phyloP scores from a whole-genome alignment of 2,113 vertebrate species.

The Rhodinocichla rosea region DNA sequence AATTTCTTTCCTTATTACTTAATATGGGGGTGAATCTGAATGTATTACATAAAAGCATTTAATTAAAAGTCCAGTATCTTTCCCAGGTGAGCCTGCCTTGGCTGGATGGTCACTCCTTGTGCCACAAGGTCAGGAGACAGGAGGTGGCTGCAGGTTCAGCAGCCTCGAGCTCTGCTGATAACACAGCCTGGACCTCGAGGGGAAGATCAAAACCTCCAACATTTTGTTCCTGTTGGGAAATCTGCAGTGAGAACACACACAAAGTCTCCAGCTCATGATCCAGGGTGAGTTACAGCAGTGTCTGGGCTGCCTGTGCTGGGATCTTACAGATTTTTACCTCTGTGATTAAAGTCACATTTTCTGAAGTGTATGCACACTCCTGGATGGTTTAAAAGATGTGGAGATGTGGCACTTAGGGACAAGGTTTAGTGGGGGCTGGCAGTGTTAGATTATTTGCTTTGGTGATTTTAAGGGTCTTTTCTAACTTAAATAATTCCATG shows the following conservation, averaged over 20 bases:
- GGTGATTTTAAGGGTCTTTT: not conserved
- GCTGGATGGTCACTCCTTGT: not conserved
- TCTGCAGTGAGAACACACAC: not conserved
- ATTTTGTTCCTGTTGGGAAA: not conserved
- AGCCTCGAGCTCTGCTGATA: not conserved
- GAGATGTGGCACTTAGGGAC: not conserved
- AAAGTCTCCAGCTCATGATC: not conserved
- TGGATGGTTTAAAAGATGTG: not conserved
- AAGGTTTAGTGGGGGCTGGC: not conserved
- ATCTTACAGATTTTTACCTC: not conserved
- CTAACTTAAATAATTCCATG: not conserved
- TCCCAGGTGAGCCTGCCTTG: not conserved
- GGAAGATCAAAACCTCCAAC: not conserved
- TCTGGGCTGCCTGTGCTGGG: not conserved
- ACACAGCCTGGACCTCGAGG: fast-evolving
- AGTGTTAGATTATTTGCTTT: not conserved
- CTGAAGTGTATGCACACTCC: not conserved
- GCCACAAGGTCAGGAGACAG: not conserved
- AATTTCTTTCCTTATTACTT: not conserved
- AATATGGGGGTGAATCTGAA: not conserved
- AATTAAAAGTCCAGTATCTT: not conserved
- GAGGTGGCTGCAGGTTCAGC: not conserved
- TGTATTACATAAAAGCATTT: not conserved
- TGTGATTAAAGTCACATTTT: not conserved
- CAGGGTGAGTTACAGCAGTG: not conserved